phyloP scores from a whole-genome alignment of 2,113 vertebrate genomes.

The Budorcas taxicolor region DNA sequence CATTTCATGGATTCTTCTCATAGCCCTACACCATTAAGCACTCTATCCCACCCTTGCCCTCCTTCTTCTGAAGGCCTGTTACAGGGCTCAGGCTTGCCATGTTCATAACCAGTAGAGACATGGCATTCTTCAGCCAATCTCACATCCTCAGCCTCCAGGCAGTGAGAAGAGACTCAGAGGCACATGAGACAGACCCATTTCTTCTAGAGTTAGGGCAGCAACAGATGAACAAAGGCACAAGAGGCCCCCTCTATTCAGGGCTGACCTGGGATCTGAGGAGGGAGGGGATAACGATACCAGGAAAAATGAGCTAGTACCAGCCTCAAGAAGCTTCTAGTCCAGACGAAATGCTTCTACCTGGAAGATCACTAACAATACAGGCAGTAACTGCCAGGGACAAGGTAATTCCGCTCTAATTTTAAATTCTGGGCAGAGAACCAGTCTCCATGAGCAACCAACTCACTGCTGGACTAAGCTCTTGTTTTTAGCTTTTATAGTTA shows the following conservation, averaged over 20 bases:
- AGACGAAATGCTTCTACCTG: background rate
- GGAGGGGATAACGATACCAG: background rate
- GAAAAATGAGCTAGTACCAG: background rate
- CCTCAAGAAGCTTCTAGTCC: background rate
- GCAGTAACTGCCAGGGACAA: background rate
- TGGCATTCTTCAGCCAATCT: background rate
- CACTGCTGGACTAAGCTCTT: constrained; percentile 32
- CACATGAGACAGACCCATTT: background rate
- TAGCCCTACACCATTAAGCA: background rate
- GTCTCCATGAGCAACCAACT: constrained; percentile 21
- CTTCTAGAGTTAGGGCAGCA: background rate
- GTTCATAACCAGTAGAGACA: background rate
- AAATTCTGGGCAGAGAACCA: constrained; percentile 50
- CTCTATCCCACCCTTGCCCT: background rate
- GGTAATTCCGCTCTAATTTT: constrained; percentile 25
- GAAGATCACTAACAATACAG: background rate
- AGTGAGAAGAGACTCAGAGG: background rate
- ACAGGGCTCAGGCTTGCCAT: background rate
- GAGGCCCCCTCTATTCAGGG: background rate
- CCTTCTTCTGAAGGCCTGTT: background rate
- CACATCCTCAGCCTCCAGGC: background rate
- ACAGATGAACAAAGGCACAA: background rate
- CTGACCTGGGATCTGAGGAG: background rate
- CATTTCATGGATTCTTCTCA: background rate
- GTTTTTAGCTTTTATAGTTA: constrained; percentile 25